Base-by-base conservation (phyloP, 53 echinoderm and acorn worm genomes). In the Zoroaster sp. region DNA sequence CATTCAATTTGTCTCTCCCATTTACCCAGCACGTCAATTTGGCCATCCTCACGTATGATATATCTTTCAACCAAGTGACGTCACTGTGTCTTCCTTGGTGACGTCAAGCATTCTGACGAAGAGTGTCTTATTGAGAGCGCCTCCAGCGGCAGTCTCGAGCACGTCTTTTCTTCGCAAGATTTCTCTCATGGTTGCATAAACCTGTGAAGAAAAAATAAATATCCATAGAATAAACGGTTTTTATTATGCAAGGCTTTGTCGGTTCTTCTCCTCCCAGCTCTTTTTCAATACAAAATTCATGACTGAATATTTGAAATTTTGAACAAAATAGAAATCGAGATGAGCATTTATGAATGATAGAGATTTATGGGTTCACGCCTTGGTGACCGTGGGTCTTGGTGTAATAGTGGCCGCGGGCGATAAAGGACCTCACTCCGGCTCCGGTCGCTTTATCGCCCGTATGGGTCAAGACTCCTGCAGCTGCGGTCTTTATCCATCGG, bases 181-280 rank as follows among this genome's bases (percentile, higher is more conserved):
- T 93, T 72, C 93, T 72, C 93, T 52, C 93, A 93, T 93, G 33
- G 93, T 93, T 7, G 93, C 90, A 82, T 90, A 93, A 4, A 93
- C 93, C 85, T 85, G 45, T 4, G 17, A 23, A 23, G 25, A 25
- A 23, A 25, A 23, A 37, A 80, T 63, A 3, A 0, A 4, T 35
- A 18, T 17, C 4, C 32, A 6, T 7, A 45, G 25, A 20, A 40
- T 25, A 30, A 10, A 32, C 13, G 13, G 10, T 14, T 1, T n/a
- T 25, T 2, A 21, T 21, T 2, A 25, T 30, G 8, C 23, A 25
- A 66, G n/a, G n/a, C n/a, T n/a, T 66, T 66, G 2, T 66, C 66
- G 8, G 7, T 1, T 66, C 13, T 20, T 17, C 23, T 8, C 0
- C 6, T 20, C 17, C 9, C 31, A 25, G 9, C n/a, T 21, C 31